A percentile compares a stretch with the other conserved stretches of the same genome.
Evolutionary conservation across 2,888 invertebrate species (phyloP).

Genomic region (Synanthedon myopaeformis): DNA sequence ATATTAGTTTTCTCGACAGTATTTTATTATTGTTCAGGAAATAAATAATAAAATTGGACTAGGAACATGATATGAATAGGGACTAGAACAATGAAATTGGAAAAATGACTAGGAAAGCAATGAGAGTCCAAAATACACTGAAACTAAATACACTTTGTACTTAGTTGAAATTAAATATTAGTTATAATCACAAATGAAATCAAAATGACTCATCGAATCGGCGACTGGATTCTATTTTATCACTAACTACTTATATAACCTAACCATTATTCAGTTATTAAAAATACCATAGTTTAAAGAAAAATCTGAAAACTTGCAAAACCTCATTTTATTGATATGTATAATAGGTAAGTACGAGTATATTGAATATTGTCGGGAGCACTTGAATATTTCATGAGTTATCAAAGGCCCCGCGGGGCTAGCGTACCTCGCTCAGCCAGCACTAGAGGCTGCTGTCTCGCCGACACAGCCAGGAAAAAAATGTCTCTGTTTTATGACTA

Average conservation of each 20-base stretch:
- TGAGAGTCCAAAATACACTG: too few species aligned
- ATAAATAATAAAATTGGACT: too few species aligned
- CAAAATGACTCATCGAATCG: too few species aligned
- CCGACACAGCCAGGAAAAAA: constrained; percentile 20
- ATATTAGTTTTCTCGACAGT: too few species aligned
- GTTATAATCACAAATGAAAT: too few species aligned
- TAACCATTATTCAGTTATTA: neutral
- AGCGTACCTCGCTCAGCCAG: constrained; percentile 19
- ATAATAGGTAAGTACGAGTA: constrained; percentile 1
- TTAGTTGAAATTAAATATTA: too few species aligned
- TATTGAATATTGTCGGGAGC: constrained; percentile 25
- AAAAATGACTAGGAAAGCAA: too few species aligned
- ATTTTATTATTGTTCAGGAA: too few species aligned
- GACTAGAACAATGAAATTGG: too few species aligned
- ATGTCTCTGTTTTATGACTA: constrained; percentile 37
- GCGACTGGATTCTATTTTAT: too few species aligned
- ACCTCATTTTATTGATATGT: constrained; percentile 1
- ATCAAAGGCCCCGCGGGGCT: constrained; percentile 39
- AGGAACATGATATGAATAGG: too few species aligned
- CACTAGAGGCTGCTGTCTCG: constrained; percentile 18
- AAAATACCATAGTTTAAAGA: neutral
- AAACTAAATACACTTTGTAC: too few species aligned
- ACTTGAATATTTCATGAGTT: constrained; percentile 59
- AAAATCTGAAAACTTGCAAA: neutral
- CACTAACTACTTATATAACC: neutral